These are phyloP conservation scores for Grus americana DNA, from an alignment of 2,113 vertebrate species.

Conservation along the genomic window DNA sequence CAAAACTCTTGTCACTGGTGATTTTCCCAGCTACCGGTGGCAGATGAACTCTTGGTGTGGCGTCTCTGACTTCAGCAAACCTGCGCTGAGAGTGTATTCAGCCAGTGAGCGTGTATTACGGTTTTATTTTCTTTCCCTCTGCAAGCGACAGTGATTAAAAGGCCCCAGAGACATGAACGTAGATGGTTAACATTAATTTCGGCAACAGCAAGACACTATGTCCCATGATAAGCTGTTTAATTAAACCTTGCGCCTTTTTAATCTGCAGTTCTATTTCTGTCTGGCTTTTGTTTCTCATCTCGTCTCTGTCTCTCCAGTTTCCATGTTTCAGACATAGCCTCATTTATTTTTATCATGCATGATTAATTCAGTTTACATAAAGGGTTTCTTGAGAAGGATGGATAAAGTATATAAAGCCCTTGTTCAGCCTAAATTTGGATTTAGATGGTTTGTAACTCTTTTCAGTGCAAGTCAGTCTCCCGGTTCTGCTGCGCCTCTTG, in stretches of 20 bases:
- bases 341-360: conserved; percentile 51
- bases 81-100: not conserved
- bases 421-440: conserved; percentile 32
- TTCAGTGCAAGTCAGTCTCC: not conserved
- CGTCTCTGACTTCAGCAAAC: not conserved
- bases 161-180: not conserved
- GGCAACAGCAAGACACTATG: not conserved
- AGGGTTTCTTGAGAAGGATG: conserved; percentile 29
- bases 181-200: conserved; percentile 18
- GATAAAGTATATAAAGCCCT: conserved; percentile 21
- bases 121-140: not conserved
- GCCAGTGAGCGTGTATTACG: not conserved
- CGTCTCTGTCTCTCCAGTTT: not conserved
- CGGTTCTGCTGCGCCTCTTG: not conserved
- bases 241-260: conserved; percentile 34
- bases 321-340: conserved; percentile 46
- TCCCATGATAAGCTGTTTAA: conserved; percentile 39
- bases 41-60: not conserved
- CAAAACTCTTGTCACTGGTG: not conserved
- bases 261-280: conserved; percentile 18
- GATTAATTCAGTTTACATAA: conserved; percentile 60
- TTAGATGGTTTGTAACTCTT: conserved; percentile 31
- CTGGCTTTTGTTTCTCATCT: conserved; percentile 50
- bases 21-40: not conserved
- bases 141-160: not conserved